Evolutionary conservation across 2,113 vertebrate species (phyloP).

Genomic region (Smithornis capensis): DNA sequence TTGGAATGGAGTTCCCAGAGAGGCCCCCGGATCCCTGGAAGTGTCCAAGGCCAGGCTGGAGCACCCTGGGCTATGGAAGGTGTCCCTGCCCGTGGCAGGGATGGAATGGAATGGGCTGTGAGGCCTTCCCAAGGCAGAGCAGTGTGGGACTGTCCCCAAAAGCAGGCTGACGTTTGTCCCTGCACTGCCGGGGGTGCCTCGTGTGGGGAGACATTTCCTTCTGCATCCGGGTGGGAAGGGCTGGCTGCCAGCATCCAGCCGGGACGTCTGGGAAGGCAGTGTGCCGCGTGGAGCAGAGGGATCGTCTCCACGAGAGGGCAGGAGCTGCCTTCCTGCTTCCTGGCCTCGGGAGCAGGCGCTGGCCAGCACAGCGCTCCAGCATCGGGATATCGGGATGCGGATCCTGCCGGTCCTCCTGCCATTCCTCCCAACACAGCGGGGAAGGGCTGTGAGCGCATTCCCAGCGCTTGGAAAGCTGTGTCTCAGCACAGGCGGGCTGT

Average conservation of each 20-base stretch:
- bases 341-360: neutral
- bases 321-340: neutral
- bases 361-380: neutral
- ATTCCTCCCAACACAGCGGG: no score
- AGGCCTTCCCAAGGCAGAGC: neutral
- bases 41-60: neutral
- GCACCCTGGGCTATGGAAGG: neutral
- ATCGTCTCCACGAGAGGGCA: neutral
- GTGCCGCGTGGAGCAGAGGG: rapidly evolving
- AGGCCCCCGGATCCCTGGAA: neutral
- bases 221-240: neutral
- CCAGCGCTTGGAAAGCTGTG: no score
- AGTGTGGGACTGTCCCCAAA: rapidly evolving
- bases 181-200: rapidly evolving
- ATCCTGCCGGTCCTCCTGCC: no score
- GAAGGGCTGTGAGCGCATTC: no score
- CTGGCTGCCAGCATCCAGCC: rapidly evolving
- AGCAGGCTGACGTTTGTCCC: rapidly evolving
- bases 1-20: neutral
- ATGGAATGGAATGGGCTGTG: neutral
- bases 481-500: no score
- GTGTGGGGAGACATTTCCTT: rapidly evolving
- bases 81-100: neutral
- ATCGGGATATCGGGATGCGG: no score
- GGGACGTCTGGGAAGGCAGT: no score